Evolutionary conservation across 92 coral and sea anemone species (phyloP), one percentile per base, ranked within the genome.

Genomic region (Actinostola sp.): DNA sequence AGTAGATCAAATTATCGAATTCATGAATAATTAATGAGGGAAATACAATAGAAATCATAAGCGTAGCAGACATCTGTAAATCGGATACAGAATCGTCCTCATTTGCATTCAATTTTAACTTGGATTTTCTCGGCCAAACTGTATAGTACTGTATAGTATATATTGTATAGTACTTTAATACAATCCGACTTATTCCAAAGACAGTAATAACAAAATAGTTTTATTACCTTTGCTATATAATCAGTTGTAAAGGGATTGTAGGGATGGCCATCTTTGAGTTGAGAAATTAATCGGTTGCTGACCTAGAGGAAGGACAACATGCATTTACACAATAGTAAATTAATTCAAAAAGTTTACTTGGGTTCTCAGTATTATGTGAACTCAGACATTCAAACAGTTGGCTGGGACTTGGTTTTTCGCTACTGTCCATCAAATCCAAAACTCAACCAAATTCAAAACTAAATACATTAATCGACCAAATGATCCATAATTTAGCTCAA

Each of bases 221-320:
- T 43, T 33, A 6, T 6, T 82, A 94, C 98, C 98, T 94, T 94
- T 45, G 75, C 66, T 3, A 62, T 80, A 31, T 85, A 88, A 55
- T 91, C 95, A 74, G 72, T 86, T 20, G 97, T 94, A 63, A 94
- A 88, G 25, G 90, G 76, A 65, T 94, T 89, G 34, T 82, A 70
- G n/a, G 98, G 97, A 56, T 94, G 97, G 3, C 92, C 89, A 48
- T 92, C 92, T 46, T 94, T 94, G 39, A 94, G 78, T 62, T 94
- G 98, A 6, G 98, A 94, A 29, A 94, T 69, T 48, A 85, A 94
- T 23, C 98, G 81, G 64, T 81, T 94, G 67, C 97, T 86, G 21
- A 94, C 98, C 98, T 94, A 63, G 39, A 78, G 62, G 56, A 68
- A 0, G 3, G 45, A 28, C 26, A 66, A 59, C 23, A 12, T 1